Base-by-base conservation (phyloP, 92 coral and sea anemone species). In the Bergia puertoricense region DNA sequence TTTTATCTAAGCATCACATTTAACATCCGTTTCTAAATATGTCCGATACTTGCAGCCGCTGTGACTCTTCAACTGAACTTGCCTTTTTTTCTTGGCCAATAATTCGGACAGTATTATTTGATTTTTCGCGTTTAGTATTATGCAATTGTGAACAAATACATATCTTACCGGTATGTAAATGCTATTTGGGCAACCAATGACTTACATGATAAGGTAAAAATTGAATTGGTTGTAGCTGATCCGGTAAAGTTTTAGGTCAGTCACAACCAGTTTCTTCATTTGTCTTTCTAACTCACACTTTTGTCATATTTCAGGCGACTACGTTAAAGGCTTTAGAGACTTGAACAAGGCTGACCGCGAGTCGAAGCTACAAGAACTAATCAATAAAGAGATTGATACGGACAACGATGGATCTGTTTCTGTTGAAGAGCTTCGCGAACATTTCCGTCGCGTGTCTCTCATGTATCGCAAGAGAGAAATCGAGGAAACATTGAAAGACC, bases 331-430 rank as follows among this genome's bases (percentile, higher is more conserved):
- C 38, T 95, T 95, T 88, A 88, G 94, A 90, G 98, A 92, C 10
- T 88, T 95, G 36, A 85, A 89, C n/a, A 91, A 88, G 20, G 98
- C 92, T 44, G 98, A 95, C 0, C 89, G 94, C 36, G 91, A 93
- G 66, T 68, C 89, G 20, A 93, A 90, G 91, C 85, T 95, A 23
- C 88, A 91, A 62, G 91, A 95, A 80, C 88, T 95, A 8, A 90
- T 95, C 15, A 88, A 88, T 22, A 91, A 91, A 59, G 98, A 95
- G 76, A 89, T 95, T 30, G 98, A 95, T 82, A 75, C 91, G 66
- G 92, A 93, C 90, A 95, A 95, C 85, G 98, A 95, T 46, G 98
- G 95, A 44, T 78, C 90, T 23, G 85, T 95, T 51, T 92, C 96
- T 30, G 98, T 93, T 54, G 94, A 89, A 67, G 98, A 95, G 86